A percentile compares a stretch with the other conserved stretches of the same genome.
Conservation (phyloP, 2,113 vertebrate genomes). For the Haliaeetus leucogaster region DNA sequence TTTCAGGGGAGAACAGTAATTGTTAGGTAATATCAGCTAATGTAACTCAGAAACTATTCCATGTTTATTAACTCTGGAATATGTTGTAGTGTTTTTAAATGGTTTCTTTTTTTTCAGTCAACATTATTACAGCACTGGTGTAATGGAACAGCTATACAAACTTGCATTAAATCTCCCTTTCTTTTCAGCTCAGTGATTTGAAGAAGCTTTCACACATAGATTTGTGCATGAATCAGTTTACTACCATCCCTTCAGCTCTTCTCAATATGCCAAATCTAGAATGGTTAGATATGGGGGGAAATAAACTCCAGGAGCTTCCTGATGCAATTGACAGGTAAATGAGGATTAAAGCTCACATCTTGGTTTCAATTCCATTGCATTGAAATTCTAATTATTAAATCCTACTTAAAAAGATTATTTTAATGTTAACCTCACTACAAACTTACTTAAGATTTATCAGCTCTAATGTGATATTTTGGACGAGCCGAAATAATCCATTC, state of each 20-base stretch:
- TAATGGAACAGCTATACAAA: background rate
- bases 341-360: background rate
- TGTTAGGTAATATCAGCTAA: background rate
- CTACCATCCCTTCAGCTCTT: conserved; percentile 80
- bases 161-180: background rate
- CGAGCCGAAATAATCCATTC: background rate
- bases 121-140: background rate
- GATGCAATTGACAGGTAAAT: conserved; percentile 85
- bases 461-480: background rate
- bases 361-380: background rate
- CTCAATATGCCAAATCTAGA: conserved; percentile 84
- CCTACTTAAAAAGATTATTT: background rate
- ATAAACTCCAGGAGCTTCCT: conserved; percentile 83
- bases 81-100: background rate
- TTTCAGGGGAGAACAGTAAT: background rate
- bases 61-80: background rate
- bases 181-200: conserved; percentile 81
- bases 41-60: background rate
- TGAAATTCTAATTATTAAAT: background rate
- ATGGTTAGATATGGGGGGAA: conserved; percentile 95
- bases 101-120: background rate
- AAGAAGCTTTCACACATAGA: conserved; percentile 87
- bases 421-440: background rate
- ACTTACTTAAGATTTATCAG: background rate
- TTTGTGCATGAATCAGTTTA: conserved; percentile 91